Base-by-base conservation (phyloP, 2,113 vertebrate genomes). In the Chloroceryle aenea region DNA sequence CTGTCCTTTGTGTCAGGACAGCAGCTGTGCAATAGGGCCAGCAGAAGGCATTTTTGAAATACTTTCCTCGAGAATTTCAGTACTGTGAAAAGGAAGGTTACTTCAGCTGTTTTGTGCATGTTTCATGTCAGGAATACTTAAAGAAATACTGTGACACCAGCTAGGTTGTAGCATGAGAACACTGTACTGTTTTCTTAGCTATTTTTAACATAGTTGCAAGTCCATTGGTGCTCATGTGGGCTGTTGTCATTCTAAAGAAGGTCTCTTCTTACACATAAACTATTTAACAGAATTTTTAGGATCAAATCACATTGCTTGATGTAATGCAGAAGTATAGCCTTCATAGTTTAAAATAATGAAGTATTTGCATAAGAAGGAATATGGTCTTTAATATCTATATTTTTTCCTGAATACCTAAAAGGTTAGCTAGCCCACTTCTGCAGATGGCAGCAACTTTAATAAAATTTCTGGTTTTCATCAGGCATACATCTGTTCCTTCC, bases 181-280 rank as follows among this genome's bases (percentile, higher is more conserved):
- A 3, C 10, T 20, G 11, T 38, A 12, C 19, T 87, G 7, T 53
- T 64, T 32, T 66, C 18, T 34, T 75, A 4, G 4, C 71, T 74
- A 14, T 63, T 55, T 63, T n/a, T n/a, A 19, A 36, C 18, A 4
- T 10, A 32, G 34, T 23, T 94, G 9, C 11, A 38, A 73, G 36
- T 45, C 40, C 26, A 3, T 2, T 1, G 18, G 8, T 80, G 23
- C 29, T 81, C 11, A 3, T 23, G 26, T 0, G 1, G 14, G 12
- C 78, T 83, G 42, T 34, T 58, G n/a, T 34, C 14, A 14, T 27
- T 26, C 30, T 53, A 30, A 78, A 72, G 6, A 25, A 76, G 9
- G 21, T 67, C 23, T 63, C 23, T 91, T 30, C 58, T 87, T 68
- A 47, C 17, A 71, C 14, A 38, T 36, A 32, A 79, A 74, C 42